Evolutionary conservation across 2,888 invertebrate genomes (phyloP).

Genomic region (Philereme transversata): DNA sequence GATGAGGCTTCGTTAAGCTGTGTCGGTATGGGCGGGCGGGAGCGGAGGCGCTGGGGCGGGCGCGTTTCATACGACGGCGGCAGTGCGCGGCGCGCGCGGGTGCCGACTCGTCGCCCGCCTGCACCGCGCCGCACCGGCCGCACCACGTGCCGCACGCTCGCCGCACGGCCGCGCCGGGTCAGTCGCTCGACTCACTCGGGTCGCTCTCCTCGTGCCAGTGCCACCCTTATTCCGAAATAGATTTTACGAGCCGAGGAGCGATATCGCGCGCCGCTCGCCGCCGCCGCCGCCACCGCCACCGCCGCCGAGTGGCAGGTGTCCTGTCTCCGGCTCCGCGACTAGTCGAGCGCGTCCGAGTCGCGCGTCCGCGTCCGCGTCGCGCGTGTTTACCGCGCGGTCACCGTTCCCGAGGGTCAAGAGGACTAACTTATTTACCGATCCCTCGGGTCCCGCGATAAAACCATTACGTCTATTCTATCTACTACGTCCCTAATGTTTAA

Average conservation of each 20-base stretch:
- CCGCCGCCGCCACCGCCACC: constrained; percentile 10
- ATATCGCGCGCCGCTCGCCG: constrained; percentile 18
- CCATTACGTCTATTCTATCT: constrained; percentile 7
- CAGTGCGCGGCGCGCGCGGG: constrained; percentile 77
- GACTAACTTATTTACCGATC: constrained; percentile 12
- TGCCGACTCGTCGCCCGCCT: constrained; percentile 55
- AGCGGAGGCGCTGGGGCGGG: constrained; percentile 32
- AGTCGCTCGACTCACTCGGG: constrained; percentile 17
- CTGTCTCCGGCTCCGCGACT: constrained; percentile 17
- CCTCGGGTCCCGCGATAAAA: constrained; percentile 20
- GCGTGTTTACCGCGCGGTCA: constrained; percentile 17
- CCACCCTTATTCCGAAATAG: constrained; percentile 40
- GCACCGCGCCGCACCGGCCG: constrained; percentile 29
- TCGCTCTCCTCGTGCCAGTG: constrained; percentile 9
- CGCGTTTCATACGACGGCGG: constrained; percentile 36
- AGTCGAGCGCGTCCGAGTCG: constrained; percentile 13
- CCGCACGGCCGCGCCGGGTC: constrained; percentile 22
- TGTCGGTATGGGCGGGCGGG: constrained; percentile 27
- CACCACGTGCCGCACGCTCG: constrained; percentile 28
- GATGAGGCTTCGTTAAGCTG: constrained; percentile 9
- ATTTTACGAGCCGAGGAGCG: constrained; percentile 40
- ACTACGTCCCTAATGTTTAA: neutral
- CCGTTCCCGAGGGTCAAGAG: constrained; percentile 11
- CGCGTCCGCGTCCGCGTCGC: constrained; percentile 11
- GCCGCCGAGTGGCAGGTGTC: constrained; percentile 11